Evolutionary conservation across 1,140 invertebrate genomes (phyloP), one percentile per base, ranked within the genome.

Genomic region (Papilio polytes): DNA sequence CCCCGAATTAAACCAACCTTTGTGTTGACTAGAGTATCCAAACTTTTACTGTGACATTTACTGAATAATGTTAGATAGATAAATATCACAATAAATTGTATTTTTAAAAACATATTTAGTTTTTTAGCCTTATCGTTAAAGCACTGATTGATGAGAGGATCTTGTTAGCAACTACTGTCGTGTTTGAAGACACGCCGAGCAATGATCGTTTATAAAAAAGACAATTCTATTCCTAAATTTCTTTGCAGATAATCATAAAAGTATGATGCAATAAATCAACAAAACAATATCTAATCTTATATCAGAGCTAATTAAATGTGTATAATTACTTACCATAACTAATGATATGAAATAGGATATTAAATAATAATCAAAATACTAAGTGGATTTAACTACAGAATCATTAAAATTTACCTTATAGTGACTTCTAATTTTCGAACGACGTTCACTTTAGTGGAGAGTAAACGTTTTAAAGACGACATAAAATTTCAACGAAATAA

Each of bases 1-100:
- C 89, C 89, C 56, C 81, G 63, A 10, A 91, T 86, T 1, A 86
- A 53, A 18, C 89, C 89, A 7, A 80, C 7, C 18, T 84, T 83
- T 4, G 87, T 88, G 10, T 85, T 81, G 9, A 90, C 89, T 0
- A 88, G n/a, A 26, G 87, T 81, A 56, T 88, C 85, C 13, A 81
- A 44, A 7, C 80, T 26, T 26, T 26, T 66, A 36, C 63, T 6
- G 22, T 31, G 26, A 66, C 63, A 66, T 26, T 36, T 66, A 66
- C 12, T 66, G 13, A 66, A 15, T 66, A 31, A 36, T 0, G 13
- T 66, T 8, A 56, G 6, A 15, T 15, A 31, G 0, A 31, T 4
- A 31, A 66, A 31, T 31, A 36, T 18, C 1, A n/a, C n/a, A n/a
- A 13, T 18, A 31, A 15, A 1, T 66, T 6, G 22, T 66, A 15